Evolutionary conservation across 64 coral and sea anemone species (phyloP), one percentile per base, ranked within the genome.

Genomic region (Acropora yongei): DNA sequence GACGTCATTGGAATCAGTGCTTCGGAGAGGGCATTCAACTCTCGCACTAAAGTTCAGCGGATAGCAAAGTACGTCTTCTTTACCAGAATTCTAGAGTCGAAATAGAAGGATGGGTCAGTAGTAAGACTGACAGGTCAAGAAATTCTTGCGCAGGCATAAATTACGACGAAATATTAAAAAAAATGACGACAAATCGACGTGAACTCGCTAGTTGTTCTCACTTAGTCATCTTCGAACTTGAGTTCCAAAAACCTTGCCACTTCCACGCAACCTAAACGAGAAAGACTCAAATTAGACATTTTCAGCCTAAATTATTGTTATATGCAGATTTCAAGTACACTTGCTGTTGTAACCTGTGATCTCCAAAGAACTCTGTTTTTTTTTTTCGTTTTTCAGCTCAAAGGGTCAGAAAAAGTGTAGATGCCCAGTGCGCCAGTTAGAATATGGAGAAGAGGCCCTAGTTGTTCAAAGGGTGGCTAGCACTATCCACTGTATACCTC

Each of bases 151-250:
- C 45, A 71, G 44, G 43, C 44, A 47, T 69, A 1, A 71, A 39
- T 48, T 49, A 84, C 41, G 82, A 85, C 17, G 44, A 71, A 85
- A 48, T 85, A 85, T 65, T 30, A 30, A 30, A 30, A 30, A 85
- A 85, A 85, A 85, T 50, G 1, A 6, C 17, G 48, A 85, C 44
- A 85, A 85, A 45, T 50, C 61, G 11, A 85, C 49, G 6, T n/a
- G 47, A 20, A 7, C 7, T 18, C 4, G 65, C 82, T 45, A 17
- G 45, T 48, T 72, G 17, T 67, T 71, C 8, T 48, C 9, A 69
- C 18, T 71, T 71, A 85, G 82, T 85, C 82, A 93, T 87, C 91
- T 87, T 7, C 91, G 91, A 74, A 87, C 91, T 87, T 93, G 91
- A 60, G 90, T 76, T 10, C 90, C 90, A 77, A 93, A 93, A 11